Conservation (phyloP, 2,113 vertebrate genomes). For the Passer domesticus region DNA sequence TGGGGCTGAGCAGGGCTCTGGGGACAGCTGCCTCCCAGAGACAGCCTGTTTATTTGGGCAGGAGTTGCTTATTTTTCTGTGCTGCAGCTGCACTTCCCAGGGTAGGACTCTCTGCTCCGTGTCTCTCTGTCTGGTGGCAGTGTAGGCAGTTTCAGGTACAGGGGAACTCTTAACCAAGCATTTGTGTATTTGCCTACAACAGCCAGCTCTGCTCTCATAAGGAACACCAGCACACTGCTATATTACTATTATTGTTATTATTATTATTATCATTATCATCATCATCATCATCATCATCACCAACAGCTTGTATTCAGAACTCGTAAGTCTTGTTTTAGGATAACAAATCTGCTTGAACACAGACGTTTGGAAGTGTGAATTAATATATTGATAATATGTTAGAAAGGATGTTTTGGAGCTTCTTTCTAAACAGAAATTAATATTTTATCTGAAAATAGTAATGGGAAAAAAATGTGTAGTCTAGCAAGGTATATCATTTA, state of each 20-base stretch:
- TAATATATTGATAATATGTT: neutral
- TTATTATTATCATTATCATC: too few species aligned
- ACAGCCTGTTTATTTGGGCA: neutral
- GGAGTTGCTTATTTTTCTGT: neutral
- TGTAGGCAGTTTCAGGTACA: neutral
- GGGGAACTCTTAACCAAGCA: neutral
- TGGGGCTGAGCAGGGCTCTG: neutral
- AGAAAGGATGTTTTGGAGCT: neutral
- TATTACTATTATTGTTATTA: rapidly evolving
- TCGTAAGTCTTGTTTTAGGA: neutral
- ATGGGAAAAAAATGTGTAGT: conserved; percentile 25
- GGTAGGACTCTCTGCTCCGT: neutral
- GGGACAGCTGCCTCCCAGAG: neutral
- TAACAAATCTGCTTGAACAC: neutral
- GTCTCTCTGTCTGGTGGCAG: neutral
- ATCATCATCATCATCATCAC: neutral
- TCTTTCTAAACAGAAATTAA: conserved; percentile 10
- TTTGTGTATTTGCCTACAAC: neutral
- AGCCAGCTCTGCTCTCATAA: neutral
- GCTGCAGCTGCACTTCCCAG: neutral
- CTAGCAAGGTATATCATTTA: conserved; percentile 32
- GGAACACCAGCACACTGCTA: neutral
- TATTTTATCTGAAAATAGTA: conserved; percentile 20
- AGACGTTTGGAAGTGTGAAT: neutral
- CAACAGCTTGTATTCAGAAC: neutral